Base-by-base conservation (phyloP, 1,140 invertebrate species). In the Aleiodes sp. region DNA sequence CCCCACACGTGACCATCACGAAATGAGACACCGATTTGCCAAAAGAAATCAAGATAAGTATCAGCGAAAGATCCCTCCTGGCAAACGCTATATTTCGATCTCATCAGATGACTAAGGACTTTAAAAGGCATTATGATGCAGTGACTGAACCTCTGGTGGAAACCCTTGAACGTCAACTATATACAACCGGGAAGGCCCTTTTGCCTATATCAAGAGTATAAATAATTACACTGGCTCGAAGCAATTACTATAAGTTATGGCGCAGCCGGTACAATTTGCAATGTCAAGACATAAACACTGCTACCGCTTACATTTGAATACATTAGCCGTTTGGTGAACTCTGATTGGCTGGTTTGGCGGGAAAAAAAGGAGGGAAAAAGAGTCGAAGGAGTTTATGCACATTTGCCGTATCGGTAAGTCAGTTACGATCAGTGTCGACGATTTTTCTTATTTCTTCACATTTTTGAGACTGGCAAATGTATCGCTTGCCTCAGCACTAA, bases 221-320 rank as follows among this genome's bases (percentile, higher is more conserved):
- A 86, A 84, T 86, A 85, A 85, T 86, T 84, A 86, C 81, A 82
- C 73, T 78, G 77, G 82, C 78, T 81, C 80, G 80, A 77, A 80
- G 84, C 84, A 84, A 86, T 86, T 85, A 86, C 83, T 85, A 84
- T 85, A 86, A 86, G 84, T 86, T 86, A 86, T 84, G 77, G 84
- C 79, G 79, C 76, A 83, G 83, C 84, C 81, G 81, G 74, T 78
- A 85, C 84, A 86, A 86, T 86, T 86, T 86, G 84, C 84, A 85
- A 86, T 86, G 84, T 85, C 84, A 86, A 86, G 84, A 84, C 84
- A 86, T 86, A 86, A 86, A 85, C 84, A 86, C 84, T 84, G 83
- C 83, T 85, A 85, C 84, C 78, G 84, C 84, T 86, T 86, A 86
- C 82, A 86, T 86, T 86, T 86, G 83, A 86, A 86, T 86, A 85